phyloP scores from a whole-genome alignment of 2,113 vertebrate species.

The Ginglymostoma cirratum region DNA sequence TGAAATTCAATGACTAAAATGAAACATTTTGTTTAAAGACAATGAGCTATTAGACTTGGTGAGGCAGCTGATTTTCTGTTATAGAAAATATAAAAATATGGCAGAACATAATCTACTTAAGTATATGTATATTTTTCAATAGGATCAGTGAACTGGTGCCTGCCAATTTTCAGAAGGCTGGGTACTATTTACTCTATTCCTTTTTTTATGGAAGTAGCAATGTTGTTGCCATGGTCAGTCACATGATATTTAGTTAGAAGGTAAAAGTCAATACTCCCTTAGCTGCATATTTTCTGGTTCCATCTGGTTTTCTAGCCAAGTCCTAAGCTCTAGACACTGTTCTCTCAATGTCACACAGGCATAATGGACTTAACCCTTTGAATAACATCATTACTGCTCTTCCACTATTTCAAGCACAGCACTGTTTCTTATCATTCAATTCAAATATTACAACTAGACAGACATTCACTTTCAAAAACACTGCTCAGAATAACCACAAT shows the following conservation, averaged over 20 bases:
- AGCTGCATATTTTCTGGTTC: constrained; percentile 32
- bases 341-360: constrained; percentile 23
- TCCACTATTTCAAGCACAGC: neutral
- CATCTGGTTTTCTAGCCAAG: neutral
- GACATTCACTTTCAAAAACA: neutral
- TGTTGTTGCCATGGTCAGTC: constrained; percentile 24
- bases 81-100: neutral
- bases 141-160: neutral
- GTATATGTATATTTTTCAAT: neutral
- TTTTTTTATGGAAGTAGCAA: neutral
- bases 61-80: neutral
- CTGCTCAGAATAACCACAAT: neutral
- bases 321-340: neutral
- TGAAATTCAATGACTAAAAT: neutral
- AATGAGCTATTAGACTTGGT: neutral
- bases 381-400: neutral
- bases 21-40: neutral
- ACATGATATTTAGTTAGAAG: constrained; percentile 23
- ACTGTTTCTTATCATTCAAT: neutral
- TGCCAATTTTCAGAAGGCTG: constrained; percentile 2
- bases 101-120: neutral
- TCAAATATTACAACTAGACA: neutral
- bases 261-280: neutral
- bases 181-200: neutral
- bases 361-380: neutral